A percentile compares a stretch with the other conserved stretches of the same genome.
These are phyloP conservation scores for Chrysolina haemoptera DNA, from an alignment of 2,888 invertebrate species.

Conservation along the genomic window DNA sequence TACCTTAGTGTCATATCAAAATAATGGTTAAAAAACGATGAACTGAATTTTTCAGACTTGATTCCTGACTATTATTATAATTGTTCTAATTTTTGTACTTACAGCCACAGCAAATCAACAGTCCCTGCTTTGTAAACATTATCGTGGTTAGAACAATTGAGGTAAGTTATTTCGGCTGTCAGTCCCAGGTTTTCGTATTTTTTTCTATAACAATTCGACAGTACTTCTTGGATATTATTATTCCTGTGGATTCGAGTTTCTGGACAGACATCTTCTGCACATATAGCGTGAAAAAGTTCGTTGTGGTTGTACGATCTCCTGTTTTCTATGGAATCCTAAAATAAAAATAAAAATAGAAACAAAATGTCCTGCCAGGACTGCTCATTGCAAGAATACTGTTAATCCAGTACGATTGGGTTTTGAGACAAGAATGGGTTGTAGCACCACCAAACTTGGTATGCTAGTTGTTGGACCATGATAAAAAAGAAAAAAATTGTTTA, in stretches of 20 bases:
- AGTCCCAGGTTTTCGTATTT: slow-evolving; percentile 48
- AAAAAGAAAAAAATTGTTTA: no score
- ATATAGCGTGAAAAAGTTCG: slow-evolving; percentile 54
- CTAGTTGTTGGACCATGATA: no score
- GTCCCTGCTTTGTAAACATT: slow-evolving; percentile 33
- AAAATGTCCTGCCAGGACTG: no score
- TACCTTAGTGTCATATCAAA: no score
- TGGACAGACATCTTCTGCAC: slow-evolving; percentile 49
- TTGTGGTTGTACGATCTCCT: slow-evolving; percentile 54
- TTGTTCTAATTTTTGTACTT: slow-evolving; percentile 26
- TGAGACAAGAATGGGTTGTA: no score
- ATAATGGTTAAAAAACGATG: no score
- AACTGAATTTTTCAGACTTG: no score
- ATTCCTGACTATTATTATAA: no score
- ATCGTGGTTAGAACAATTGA: slow-evolving; percentile 45
- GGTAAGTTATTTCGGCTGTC: slow-evolving; percentile 34
- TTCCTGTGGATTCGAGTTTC: neutral
- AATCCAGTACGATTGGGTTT: no score
- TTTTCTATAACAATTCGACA: slow-evolving; percentile 45
- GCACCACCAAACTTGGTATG: no score
- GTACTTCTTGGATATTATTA: neutral
- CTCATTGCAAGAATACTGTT: no score
- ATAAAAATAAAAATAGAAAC: slow-evolving; percentile 29
- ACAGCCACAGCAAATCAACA: slow-evolving; percentile 44
- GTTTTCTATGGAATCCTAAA: slow-evolving; percentile 50